Evolutionary conservation across 1,140 invertebrate species (phyloP).

Genomic region (Spodoptera litura): DNA sequence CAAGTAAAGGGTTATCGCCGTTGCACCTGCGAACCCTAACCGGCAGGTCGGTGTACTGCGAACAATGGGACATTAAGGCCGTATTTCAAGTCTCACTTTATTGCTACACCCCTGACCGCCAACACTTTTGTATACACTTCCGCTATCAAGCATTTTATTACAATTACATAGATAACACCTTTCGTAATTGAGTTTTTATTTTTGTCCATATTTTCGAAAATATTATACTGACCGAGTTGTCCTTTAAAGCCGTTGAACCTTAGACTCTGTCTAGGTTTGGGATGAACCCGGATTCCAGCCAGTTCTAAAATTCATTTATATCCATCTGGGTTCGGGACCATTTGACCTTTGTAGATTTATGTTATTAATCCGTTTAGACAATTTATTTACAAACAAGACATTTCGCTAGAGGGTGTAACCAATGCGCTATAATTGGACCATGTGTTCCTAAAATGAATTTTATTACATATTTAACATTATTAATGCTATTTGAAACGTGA

Average conservation of each 20-base stretch:
- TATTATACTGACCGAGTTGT: conserved; percentile 7
- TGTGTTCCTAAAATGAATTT: too few species aligned
- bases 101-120: conserved; percentile 30
- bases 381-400: too few species aligned
- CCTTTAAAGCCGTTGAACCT: conserved; percentile 19
- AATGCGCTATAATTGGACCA: too few species aligned
- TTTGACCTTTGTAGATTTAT: too few species aligned
- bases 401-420: too few species aligned
- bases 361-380: too few species aligned
- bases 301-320: neutral
- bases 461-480: too few species aligned
- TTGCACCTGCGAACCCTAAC: neutral
- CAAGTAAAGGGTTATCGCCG: neutral
- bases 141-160: conserved; percentile 31
- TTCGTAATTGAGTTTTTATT: conserved; percentile 29
- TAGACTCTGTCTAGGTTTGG: neutral
- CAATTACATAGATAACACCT: conserved; percentile 38
- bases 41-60: conserved; percentile 28
- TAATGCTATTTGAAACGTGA: too few species aligned
- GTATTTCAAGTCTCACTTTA: conserved; percentile 39
- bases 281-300: conserved; percentile 5
- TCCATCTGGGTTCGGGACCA: too few species aligned
- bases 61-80: conserved; percentile 33
- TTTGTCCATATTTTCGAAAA: neutral
- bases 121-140: conserved; percentile 38